Conservation (phyloP, 2,797 vertebrate species). For the Danio aesculapii region DNA sequence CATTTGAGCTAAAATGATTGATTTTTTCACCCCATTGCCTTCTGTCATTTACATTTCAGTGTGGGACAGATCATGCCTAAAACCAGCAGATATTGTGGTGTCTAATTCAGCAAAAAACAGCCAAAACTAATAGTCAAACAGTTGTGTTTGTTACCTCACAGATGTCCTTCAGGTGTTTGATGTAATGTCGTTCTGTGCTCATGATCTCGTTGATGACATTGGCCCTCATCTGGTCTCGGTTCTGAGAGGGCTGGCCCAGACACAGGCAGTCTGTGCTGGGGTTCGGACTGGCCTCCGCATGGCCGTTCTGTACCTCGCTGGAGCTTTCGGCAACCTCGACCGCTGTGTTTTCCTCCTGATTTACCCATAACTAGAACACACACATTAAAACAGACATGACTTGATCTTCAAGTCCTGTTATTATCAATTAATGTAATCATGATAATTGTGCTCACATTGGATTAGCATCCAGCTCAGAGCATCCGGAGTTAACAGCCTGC, state of each 20-base stretch:
- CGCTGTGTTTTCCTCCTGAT: conserved; percentile 91
- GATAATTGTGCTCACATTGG: conserved; percentile 29
- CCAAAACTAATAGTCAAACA: background rate
- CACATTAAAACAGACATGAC: conserved; percentile 38
- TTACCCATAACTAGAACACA: conserved; percentile 92
- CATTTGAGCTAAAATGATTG: too few species aligned
- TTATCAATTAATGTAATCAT: conserved; percentile 40
- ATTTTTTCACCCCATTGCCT: too few species aligned
- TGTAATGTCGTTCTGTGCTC: conserved; percentile 97
- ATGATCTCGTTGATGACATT: conserved; percentile 99
- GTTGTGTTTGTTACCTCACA: conserved; percentile 84
- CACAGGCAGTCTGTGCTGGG: conserved; percentile 95
- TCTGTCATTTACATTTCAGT: too few species aligned
- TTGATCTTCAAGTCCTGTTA: conserved; percentile 36
- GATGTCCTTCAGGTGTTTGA: conserved; percentile 98
- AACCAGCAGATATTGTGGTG: too few species aligned
- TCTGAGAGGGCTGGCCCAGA: conserved; percentile 93
- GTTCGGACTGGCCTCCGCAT: conserved; percentile 82
- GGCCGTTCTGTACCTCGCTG: conserved; percentile 96
- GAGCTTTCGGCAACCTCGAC: conserved; percentile 89
- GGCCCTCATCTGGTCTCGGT: conserved; percentile 99
- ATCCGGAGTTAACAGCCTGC: conserved; percentile 18
- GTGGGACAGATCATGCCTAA: too few species aligned
- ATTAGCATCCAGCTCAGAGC: conserved; percentile 28
- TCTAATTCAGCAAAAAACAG: background rate